phyloP scores from a whole-genome alignment of 2,797 vertebrate species.

The Mus caroli region DNA sequence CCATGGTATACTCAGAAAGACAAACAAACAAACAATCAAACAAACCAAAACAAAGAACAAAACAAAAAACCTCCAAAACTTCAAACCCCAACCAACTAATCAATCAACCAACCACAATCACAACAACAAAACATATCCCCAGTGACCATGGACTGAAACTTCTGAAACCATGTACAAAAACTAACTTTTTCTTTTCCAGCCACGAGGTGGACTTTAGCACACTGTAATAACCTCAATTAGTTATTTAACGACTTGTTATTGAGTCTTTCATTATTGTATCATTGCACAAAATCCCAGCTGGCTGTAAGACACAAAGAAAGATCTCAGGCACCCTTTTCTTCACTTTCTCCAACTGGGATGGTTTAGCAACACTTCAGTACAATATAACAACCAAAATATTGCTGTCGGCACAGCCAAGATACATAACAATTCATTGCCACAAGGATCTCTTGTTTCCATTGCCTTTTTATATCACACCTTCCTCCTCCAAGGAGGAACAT shows the following conservation, averaged over 20 bases:
- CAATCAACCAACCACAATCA: background rate
- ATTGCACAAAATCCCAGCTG: background rate
- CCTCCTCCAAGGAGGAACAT: background rate
- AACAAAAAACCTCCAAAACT: too few species aligned
- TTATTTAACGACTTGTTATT: background rate
- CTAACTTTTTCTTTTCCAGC: background rate
- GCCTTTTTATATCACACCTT: background rate
- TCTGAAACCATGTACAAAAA: background rate
- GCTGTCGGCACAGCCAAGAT: background rate
- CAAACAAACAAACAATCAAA: background rate
- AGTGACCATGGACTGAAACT: background rate
- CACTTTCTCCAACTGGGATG: background rate
- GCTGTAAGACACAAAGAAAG: conserved; percentile 14
- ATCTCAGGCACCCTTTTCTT: background rate
- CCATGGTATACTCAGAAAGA: background rate
- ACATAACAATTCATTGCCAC: background rate
- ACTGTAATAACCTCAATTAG: background rate
- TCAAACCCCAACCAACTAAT: background rate
- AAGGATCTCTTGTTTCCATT: background rate
- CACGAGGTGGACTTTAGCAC: background rate
- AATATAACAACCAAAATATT: background rate
- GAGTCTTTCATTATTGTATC: background rate
- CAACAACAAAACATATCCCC: background rate
- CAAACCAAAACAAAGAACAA: background rate
- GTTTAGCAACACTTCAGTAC: background rate